Evolutionary conservation across 2,888 invertebrate species (phyloP).

Genomic region (Mimas tiliae): DNA sequence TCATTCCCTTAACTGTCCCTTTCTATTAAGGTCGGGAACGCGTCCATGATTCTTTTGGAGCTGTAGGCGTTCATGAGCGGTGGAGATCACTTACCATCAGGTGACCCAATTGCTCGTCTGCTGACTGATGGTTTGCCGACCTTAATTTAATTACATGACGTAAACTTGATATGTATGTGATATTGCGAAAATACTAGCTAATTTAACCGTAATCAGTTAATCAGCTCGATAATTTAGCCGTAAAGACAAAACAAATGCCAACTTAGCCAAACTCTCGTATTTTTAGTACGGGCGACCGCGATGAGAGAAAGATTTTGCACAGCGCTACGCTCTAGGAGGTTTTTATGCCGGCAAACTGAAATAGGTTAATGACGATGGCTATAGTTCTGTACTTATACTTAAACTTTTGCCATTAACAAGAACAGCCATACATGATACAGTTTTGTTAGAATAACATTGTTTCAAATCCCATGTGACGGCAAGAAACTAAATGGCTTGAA

Average conservation of each 20-base stretch:
- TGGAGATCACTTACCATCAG: no score
- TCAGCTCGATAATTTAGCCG: neutral
- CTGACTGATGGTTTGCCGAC: no score
- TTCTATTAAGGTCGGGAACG: no score
- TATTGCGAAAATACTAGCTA: no score
- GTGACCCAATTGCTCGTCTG: no score
- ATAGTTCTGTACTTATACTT: neutral
- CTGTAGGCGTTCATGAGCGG: no score
- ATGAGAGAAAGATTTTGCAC: neutral
- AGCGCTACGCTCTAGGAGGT: neutral
- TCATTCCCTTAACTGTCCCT: no score
- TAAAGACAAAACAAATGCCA: neutral
- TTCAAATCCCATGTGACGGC: neutral
- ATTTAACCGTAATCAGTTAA: no score
- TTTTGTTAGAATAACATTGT: neutral
- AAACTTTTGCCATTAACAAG: slow-evolving; percentile 11
- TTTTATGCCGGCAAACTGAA: slow-evolving; percentile 16
- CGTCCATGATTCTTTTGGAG: no score
- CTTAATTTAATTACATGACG: no score
- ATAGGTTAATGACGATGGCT: slow-evolving; percentile 22
- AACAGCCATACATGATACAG: neutral
- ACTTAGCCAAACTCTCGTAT: neutral
- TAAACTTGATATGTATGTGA: no score
- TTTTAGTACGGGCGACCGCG: neutral
- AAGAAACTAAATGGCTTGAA: no score